These are phyloP conservation scores for Mormyrus hasselquistii DNA, from an alignment of 2,797 vertebrate genomes.

Conservation along the genomic window DNA sequence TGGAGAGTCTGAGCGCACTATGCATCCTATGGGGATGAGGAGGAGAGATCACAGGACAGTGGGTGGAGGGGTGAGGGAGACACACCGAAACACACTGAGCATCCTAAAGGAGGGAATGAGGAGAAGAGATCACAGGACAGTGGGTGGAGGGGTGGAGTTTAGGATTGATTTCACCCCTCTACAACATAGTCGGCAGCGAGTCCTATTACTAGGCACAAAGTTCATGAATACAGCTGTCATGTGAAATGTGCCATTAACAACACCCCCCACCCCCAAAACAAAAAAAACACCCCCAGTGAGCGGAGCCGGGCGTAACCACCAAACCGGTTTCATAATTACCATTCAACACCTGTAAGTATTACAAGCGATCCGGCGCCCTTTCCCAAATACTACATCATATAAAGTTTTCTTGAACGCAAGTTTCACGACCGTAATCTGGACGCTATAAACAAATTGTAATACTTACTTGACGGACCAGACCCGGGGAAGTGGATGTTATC, in stretches of 20 bases:
- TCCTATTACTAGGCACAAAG: background rate
- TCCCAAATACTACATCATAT: background rate
- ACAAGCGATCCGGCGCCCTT: background rate
- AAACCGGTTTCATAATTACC: background rate
- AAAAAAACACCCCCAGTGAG: background rate
- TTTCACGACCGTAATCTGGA: background rate
- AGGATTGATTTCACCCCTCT: background rate
- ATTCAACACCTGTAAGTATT: background rate
- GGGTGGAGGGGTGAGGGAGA: background rate
- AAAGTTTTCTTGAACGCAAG: background rate
- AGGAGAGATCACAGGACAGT: background rate
- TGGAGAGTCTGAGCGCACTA: constrained; percentile 18
- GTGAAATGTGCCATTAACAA: background rate
- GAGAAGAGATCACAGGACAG: background rate
- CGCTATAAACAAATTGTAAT: background rate
- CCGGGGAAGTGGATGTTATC: background rate
- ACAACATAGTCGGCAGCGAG: background rate
- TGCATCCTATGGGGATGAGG: constrained; percentile 47
- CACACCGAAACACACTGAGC: background rate
- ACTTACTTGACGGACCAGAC: background rate
- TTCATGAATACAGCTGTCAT: background rate
- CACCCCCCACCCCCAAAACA: background rate
- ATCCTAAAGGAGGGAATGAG: background rate
- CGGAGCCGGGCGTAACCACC: background rate
- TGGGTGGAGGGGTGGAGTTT: background rate